Evolutionary conservation across 2,888 invertebrate genomes (phyloP).

Genomic region (Drosophila yooni): DNA sequence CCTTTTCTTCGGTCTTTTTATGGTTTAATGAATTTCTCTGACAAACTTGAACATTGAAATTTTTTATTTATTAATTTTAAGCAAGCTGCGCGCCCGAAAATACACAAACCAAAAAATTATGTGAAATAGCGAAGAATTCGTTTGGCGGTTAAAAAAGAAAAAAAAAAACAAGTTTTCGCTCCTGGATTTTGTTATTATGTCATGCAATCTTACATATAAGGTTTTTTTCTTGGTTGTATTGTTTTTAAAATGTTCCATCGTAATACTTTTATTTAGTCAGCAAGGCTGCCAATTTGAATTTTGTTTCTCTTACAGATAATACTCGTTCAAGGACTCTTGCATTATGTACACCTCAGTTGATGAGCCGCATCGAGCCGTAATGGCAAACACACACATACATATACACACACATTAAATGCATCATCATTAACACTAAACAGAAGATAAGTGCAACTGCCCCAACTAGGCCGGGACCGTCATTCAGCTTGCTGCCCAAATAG

Average conservation of each 20-base stretch:
- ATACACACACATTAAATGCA: slow-evolving; percentile 72
- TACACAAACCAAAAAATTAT: slow-evolving; percentile 16
- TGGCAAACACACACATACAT: slow-evolving; percentile 40
- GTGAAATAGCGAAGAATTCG: slow-evolving; percentile 6
- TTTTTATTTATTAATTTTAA: slow-evolving; percentile 37
- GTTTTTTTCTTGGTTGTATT: slow-evolving; percentile 6
- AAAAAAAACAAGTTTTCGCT: slow-evolving; percentile 27
- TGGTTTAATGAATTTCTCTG: slow-evolving; percentile 26
- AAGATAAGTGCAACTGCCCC: slow-evolving; percentile 66
- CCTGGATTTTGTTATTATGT: slow-evolving; percentile 10
- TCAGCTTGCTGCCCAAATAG: slow-evolving; percentile 41
- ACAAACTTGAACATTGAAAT: slow-evolving; percentile 37
- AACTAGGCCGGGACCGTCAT: slow-evolving; percentile 70
- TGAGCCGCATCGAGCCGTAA: slow-evolving; percentile 30
- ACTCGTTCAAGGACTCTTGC: slow-evolving; percentile 71
- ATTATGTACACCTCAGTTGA: slow-evolving; percentile 71
- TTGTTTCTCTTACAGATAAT: slow-evolving; percentile 68
- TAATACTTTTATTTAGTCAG: slow-evolving; percentile 59
- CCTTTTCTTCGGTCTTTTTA: slow-evolving; percentile 1
- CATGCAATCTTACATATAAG: slow-evolving; percentile 40
- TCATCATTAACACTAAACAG: slow-evolving; percentile 64
- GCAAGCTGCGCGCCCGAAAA: slow-evolving; percentile 19
- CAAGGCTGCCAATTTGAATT: slow-evolving; percentile 52
- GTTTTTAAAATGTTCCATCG: slow-evolving; percentile 56
- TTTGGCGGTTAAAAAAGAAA: neutral